Evolutionary conservation across 2,113 vertebrate genomes (phyloP).

Genomic region (Camarhynchus parvulus): DNA sequence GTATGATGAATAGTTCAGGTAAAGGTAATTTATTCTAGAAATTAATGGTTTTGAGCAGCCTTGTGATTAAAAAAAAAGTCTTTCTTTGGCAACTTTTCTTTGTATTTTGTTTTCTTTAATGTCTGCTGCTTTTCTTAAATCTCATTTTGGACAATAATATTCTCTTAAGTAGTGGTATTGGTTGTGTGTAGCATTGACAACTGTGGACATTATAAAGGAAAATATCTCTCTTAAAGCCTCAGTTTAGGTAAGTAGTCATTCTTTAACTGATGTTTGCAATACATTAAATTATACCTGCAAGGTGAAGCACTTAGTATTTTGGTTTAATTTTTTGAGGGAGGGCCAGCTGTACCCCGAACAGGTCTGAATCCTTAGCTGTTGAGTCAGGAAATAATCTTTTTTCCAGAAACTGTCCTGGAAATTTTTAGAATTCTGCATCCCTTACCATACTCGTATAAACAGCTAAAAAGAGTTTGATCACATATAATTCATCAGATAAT

Average conservation of each 20-base stretch:
- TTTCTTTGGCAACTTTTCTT: not conserved
- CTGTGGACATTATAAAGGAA: not conserved
- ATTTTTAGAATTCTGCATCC: not conserved
- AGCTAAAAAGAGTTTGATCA: not conserved
- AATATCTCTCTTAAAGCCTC: not conserved
- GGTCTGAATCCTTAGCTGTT: not conserved
- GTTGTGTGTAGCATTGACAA: not conserved
- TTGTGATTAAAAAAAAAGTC: not conserved
- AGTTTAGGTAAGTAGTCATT: not conserved
- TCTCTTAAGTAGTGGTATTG: not conserved
- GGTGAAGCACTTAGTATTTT: not conserved
- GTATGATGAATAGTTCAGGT: not conserved
- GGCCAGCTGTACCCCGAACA: not conserved
- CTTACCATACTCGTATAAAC: not conserved
- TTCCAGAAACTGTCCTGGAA: not conserved
- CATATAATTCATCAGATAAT: not conserved
- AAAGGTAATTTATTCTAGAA: not conserved
- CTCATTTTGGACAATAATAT: not conserved
- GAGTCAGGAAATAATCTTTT: not conserved
- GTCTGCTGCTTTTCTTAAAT: not conserved
- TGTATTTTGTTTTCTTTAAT: not conserved
- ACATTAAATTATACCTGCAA: not conserved
- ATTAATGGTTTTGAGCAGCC: not conserved
- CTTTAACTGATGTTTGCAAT: not conserved
- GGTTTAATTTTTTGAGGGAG: not conserved